Evolutionary conservation across 2,113 vertebrate genomes (phyloP).

Genomic region (Sarotherodon lohbergeri): DNA sequence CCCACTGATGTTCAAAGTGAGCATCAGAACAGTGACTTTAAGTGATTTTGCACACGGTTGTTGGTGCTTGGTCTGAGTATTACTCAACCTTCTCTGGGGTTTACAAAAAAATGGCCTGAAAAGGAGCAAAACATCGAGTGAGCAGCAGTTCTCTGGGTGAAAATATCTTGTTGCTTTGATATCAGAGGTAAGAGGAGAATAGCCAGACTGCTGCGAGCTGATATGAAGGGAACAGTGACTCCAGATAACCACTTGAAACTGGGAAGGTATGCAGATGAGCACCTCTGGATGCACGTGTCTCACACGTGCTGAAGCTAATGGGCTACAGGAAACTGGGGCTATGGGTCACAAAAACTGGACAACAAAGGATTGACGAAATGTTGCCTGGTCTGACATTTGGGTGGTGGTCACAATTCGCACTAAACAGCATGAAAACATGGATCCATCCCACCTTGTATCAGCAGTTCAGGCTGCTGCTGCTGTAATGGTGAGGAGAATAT

Average conservation of each 20-base stretch:
- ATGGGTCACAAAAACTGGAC: not conserved
- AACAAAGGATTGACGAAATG: not conserved
- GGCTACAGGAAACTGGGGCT: not conserved
- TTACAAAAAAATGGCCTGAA: not conserved
- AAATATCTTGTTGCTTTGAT: not conserved
- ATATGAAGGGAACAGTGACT: not conserved
- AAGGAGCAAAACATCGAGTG: not conserved
- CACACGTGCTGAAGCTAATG: rapidly evolving
- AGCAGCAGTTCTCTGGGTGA: not conserved
- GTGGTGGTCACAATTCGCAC: not conserved
- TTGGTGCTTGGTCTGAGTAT: not conserved
- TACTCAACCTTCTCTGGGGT: not conserved
- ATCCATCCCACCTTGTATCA: not conserved
- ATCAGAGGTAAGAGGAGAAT: not conserved
- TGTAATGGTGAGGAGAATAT: not conserved
- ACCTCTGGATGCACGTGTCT: not conserved
- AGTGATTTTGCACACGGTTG: rapidly evolving
- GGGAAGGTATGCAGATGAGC: not conserved
- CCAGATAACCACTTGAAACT: not conserved
- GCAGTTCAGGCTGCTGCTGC: not conserved
- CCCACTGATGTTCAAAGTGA: not conserved
- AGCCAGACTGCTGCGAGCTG: not conserved
- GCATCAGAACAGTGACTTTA: not conserved
- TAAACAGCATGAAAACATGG: not conserved
- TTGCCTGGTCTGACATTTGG: not conserved